Base-by-base conservation (phyloP, 2,113 vertebrate genomes). In the Smithornis capensis region DNA sequence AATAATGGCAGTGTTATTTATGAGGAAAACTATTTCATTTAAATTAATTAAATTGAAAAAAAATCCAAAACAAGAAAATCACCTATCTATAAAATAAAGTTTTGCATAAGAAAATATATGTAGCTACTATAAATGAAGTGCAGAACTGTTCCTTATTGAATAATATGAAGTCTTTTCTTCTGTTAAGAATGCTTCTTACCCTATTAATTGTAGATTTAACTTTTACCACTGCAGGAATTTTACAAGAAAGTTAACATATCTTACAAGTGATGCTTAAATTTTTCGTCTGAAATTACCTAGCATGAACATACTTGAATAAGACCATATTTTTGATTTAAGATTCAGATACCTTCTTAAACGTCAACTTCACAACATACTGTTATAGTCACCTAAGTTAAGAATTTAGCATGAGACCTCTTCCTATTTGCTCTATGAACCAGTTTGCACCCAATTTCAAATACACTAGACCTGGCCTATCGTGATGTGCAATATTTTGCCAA, bases 381-480 rank as follows among this genome's bases (percentile, higher is more conserved):
- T 69, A 31, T 7, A 59, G 2, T 2, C 11, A 73, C 14, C 11
- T 63, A 52, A 63, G 3, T 42, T 19, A 50, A 9, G 19, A 68
- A 38, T 4, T 28, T n/a, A 25, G 3, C 0, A 2, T 10, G 3
- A 44, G 13, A 71, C 4, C 3, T 67, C 25, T 44, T 83, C 44
- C 19, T 17, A 5, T 42, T 21, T 38, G 5, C 76, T 3, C 62
- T 65, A 62, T 9, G 5, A 52, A 57, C 7, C 37, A 57, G 9
- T 67, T 77, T 62, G 25, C 33, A 45, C 8, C 15, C 25, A 62
- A 37, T 81, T 71, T 60, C 71, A 23, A 45, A 5, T 74, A 64
- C 31, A 19, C 3, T 19, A 62, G 15, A 22, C 3, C 7, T 16
- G 56, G 18, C 31, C 3, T 75, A 40, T 15, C 49, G 37, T 52